These are phyloP conservation scores for Idaea dimidiata DNA, from an alignment of 2,888 invertebrate genomes.

Conservation along the genomic window DNA sequence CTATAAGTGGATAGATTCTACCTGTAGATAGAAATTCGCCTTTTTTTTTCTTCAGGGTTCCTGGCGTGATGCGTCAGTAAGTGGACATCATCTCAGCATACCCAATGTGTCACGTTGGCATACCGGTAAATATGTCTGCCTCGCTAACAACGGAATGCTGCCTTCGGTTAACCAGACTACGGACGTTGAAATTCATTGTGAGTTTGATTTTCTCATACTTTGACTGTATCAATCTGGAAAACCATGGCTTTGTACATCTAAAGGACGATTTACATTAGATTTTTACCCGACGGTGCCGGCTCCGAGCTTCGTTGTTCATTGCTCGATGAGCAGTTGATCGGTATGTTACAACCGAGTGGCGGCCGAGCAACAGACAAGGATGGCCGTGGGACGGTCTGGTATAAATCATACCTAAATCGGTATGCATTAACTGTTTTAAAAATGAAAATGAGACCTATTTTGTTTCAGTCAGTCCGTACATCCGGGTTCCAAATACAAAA, in stretches of 20 bases:
- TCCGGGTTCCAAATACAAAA: slow-evolving; percentile 88
- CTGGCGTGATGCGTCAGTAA: slow-evolving; percentile 84
- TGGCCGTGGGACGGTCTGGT: no score
- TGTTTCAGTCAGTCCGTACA: slow-evolving; percentile 89
- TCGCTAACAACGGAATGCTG: slow-evolving; percentile 92
- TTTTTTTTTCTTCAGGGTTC: slow-evolving; percentile 56
- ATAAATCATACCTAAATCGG: no score
- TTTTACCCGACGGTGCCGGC: no score
- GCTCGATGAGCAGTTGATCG: no score
- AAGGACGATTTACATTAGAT: no score
- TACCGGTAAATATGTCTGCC: slow-evolving; percentile 88
- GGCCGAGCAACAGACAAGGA: no score
- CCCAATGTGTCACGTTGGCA: slow-evolving; percentile 84
- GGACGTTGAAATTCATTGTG: slow-evolving; percentile 94
- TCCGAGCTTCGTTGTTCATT: no score
- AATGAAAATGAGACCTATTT: slow-evolving; percentile 7
- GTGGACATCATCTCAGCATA: slow-evolving; percentile 89
- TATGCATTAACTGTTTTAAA: no score
- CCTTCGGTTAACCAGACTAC: slow-evolving; percentile 90
- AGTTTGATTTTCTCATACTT: slow-evolving; percentile 64
- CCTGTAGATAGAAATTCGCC: no score
- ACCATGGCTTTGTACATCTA: no score
- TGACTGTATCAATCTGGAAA: background rate
- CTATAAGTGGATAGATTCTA: no score
- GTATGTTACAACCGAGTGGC: no score